Conservation (phyloP, 1,140 invertebrate species). For the Drosophila saltans region DNA sequence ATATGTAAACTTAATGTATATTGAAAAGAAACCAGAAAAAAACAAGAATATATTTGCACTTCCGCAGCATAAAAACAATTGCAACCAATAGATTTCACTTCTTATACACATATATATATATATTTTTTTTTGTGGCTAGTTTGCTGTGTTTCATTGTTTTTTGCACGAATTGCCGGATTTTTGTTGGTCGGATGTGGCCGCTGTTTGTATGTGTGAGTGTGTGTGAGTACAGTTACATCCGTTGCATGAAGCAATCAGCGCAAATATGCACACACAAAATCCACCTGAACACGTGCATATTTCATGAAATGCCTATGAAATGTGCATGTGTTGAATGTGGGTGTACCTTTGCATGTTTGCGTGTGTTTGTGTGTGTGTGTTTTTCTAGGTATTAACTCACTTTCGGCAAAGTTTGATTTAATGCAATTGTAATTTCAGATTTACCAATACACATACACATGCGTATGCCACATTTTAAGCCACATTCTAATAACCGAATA, state of each 20-base stretch:
- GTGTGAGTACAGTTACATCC: conserved; percentile 32
- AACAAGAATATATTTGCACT: conserved; percentile 21
- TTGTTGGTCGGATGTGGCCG: conserved; percentile 54
- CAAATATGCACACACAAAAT: conserved; percentile 60
- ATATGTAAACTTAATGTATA: conserved; percentile 36
- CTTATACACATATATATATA: too few relatives aligned
- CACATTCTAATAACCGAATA: too few relatives aligned
- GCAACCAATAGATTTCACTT: neutral
- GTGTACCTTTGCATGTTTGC: neutral
- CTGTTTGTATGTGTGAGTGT: conserved; percentile 30
- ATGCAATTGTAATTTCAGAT: conserved; percentile 11
- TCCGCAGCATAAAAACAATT: conserved; percentile 13
- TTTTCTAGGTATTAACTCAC: neutral
- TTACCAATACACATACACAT: conserved; percentile 1
- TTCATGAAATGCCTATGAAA: conserved; percentile 6
- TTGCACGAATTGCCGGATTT: conserved; percentile 16
- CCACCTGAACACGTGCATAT: conserved; percentile 55
- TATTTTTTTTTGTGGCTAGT: neutral
- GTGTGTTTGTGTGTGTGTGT: neutral
- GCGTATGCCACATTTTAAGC: neutral
- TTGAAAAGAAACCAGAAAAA: conserved; percentile 15
- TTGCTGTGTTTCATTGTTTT: conserved; percentile 21
- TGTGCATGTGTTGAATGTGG: neutral
- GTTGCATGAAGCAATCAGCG: conserved; percentile 48
- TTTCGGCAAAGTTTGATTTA: neutral